phyloP scores from a whole-genome alignment of 2,888 invertebrate genomes.

The Apamea epomidion region DNA sequence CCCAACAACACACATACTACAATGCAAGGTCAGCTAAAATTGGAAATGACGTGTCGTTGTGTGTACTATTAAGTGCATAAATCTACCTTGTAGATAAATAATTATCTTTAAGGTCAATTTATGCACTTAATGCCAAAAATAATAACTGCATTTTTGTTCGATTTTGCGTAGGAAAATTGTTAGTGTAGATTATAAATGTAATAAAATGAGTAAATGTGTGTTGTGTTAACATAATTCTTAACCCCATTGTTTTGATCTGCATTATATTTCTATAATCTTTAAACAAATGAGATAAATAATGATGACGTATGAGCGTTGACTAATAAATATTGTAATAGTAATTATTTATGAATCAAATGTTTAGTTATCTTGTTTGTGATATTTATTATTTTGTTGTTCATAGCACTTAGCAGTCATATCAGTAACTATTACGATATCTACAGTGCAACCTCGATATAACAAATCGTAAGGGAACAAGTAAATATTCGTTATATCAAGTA shows the following conservation, averaged over 20 bases:
- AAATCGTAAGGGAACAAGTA: no score
- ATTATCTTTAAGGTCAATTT: no score
- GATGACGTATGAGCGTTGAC: conserved; percentile 18
- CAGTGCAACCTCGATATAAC: no score
- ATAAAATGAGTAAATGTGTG: not conserved
- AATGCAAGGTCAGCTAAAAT: no score
- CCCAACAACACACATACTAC: no score
- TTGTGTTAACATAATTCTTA: not conserved
- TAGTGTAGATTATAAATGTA: not conserved
- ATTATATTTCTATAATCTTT: not conserved
- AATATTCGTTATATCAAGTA: no score
- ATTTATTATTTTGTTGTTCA: conserved; percentile 35
- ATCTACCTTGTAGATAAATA: no score
- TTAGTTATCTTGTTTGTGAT: conserved; percentile 34
- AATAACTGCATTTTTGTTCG: no score
- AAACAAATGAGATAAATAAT: conserved; percentile 29
- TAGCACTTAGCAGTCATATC: conserved; percentile 8
- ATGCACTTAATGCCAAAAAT: no score
- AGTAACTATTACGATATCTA: not conserved
- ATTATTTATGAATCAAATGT: conserved; percentile 17
- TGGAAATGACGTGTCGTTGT: no score
- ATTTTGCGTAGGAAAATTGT: not conserved
- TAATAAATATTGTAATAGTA: conserved; percentile 19
- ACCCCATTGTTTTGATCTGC: not conserved
- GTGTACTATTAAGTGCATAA: no score